phyloP scores from a whole-genome alignment of 2,888 invertebrate genomes.

The Chymomyza procnemis region DNA sequence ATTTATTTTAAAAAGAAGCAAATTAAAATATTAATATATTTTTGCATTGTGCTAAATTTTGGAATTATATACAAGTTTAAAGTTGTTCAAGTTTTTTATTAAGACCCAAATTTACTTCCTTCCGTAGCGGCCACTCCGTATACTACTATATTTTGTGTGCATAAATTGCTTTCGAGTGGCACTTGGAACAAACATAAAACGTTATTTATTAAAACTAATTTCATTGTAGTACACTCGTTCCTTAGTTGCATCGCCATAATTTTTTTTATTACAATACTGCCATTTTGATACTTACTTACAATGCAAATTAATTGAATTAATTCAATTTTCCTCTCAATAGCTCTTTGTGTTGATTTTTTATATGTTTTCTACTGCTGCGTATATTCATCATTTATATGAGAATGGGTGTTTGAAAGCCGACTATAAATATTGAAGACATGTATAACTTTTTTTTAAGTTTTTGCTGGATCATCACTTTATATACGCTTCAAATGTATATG shows the following conservation, averaged over 20 bases:
- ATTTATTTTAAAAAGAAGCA: too few relatives aligned
- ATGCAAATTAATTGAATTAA: slow-evolving; percentile 76
- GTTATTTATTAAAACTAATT: slow-evolving; percentile 58
- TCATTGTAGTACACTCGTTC: slow-evolving; percentile 48
- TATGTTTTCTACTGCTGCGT: slow-evolving; percentile 1
- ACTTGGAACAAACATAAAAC: slow-evolving; percentile 58
- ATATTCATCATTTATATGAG: neutral
- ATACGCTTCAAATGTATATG: slow-evolving; percentile 1
- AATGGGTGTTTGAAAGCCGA: neutral
- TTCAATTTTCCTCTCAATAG: slow-evolving; percentile 62
- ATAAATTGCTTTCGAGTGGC: slow-evolving; percentile 56
- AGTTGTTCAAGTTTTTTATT: neutral
- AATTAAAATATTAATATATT: neutral
- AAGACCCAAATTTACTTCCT: neutral
- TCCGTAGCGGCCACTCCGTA: neutral
- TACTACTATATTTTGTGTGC: slow-evolving; percentile 8
- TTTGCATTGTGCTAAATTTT: too few relatives aligned
- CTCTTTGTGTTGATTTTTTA: slow-evolving; percentile 18
- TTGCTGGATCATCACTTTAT: slow-evolving; percentile 14
- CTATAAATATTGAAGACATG: slow-evolving; percentile 29
- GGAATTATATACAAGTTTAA: neutral
- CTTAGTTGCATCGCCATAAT: slow-evolving; percentile 36
- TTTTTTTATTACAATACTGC: slow-evolving; percentile 63
- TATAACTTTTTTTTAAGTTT: slow-evolving; percentile 7
- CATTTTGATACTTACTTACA: slow-evolving; percentile 64